phyloP scores from a whole-genome alignment of 2,888 invertebrate genomes.

The Cephus nigrinus region DNA sequence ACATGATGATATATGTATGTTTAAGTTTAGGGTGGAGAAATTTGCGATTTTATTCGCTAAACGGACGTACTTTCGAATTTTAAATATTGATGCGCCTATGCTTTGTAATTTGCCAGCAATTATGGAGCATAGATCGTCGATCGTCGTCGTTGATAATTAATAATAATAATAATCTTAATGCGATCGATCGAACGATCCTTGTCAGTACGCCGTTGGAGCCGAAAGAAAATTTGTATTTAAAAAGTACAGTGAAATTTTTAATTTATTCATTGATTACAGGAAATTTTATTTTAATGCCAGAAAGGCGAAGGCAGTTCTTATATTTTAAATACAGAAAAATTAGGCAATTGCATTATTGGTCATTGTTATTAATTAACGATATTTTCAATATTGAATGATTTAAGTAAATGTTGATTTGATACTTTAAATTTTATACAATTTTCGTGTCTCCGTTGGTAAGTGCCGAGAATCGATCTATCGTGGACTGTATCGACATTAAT shows the following conservation, averaged over 20 bases:
- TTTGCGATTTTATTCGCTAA: background rate
- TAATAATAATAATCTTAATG: background rate
- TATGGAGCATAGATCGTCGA: conserved; percentile 23
- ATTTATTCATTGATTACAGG: background rate
- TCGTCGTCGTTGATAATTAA: background rate
- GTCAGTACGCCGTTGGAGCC: background rate
- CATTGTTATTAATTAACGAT: background rate
- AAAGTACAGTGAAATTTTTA: background rate
- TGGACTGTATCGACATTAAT: background rate
- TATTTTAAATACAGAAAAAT: background rate
- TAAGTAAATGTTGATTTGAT: background rate
- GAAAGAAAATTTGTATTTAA: background rate
- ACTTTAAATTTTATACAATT: background rate
- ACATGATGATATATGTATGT: background rate
- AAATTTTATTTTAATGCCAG: background rate
- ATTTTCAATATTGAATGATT: background rate
- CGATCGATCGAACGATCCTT: background rate
- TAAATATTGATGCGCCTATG: conserved; percentile 26
- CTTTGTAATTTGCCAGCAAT: conserved; percentile 41
- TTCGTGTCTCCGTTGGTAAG: background rate
- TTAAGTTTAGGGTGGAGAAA: background rate
- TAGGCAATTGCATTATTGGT: background rate
- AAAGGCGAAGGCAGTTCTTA: background rate
- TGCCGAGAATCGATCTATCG: background rate
- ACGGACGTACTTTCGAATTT: background rate